phyloP scores from a whole-genome alignment of 2,888 invertebrate genomes.

The Drosophila phalerata region DNA sequence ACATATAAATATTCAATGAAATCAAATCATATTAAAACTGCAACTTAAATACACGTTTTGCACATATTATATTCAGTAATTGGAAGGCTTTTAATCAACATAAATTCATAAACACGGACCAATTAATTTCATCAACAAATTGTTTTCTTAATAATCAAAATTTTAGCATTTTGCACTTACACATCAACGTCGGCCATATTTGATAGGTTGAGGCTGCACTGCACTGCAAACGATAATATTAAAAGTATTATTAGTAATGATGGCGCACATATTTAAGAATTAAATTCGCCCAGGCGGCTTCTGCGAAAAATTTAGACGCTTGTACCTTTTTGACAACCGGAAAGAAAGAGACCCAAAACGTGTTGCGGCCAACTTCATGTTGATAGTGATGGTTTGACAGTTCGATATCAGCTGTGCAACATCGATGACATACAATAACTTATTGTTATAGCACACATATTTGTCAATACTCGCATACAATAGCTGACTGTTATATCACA shows the following conservation, averaged over 20 bases:
- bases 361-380: constrained; percentile 51
- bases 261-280: constrained; percentile 69
- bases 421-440: constrained; percentile 4
- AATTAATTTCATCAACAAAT: constrained; percentile 73
- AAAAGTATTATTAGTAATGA: constrained; percentile 68
- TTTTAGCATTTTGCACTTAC: constrained; percentile 87
- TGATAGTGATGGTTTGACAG: constrained; percentile 31
- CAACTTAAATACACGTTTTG: not conserved
- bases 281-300: constrained; percentile 45
- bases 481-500: not conserved
- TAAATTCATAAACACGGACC: constrained; percentile 80
- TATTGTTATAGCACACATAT: not conserved
- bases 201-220: constrained; percentile 84
- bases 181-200: constrained; percentile 93
- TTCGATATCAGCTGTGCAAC: constrained; percentile 27
- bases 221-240: constrained; percentile 77
- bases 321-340: constrained; percentile 86
- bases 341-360: constrained; percentile 80
- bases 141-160: constrained; percentile 3
- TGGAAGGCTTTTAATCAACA: constrained; percentile 68
- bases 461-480: not conserved
- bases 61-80: constrained; percentile 59
- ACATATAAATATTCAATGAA: not conserved
- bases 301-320: constrained; percentile 58
- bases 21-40: not conserved